Evolutionary conservation across 2,113 vertebrate genomes (phyloP).

Genomic region (Podilymbus podiceps): DNA sequence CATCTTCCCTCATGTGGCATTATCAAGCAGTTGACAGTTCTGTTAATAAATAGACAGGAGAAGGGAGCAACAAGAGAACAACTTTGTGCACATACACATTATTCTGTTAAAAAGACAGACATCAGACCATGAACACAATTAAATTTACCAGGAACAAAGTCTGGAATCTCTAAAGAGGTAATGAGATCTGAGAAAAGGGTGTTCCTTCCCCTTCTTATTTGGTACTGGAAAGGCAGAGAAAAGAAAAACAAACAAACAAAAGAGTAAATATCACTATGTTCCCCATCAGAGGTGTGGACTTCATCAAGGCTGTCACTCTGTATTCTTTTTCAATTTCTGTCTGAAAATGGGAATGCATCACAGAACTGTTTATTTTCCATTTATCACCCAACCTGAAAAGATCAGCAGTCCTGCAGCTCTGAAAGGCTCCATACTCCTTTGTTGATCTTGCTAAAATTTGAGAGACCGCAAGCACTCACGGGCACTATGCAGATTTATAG

Average conservation of each 20-base stretch:
- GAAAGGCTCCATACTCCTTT: not conserved
- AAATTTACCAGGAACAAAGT: not conserved
- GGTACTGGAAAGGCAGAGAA: not conserved
- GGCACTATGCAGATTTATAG: not conserved
- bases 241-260: fast-evolving
- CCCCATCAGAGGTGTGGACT: not conserved
- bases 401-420: not conserved
- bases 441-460: not conserved
- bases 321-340: not conserved
- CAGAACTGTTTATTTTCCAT: not conserved
- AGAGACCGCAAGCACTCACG: not conserved
- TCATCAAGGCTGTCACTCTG: not conserved
- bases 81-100: not conserved
- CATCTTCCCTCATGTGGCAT: not conserved
- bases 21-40: not conserved
- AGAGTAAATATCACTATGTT: not conserved
- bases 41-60: not conserved
- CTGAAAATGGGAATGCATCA: not conserved
- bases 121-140: not conserved
- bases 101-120: not conserved
- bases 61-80: not conserved
- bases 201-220: not conserved
- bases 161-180: not conserved
- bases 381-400: not conserved
- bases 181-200: not conserved